These are phyloP conservation scores for Neodiprion fabricii DNA, from an alignment of 1,140 invertebrate genomes.

Conservation along the genomic window DNA sequence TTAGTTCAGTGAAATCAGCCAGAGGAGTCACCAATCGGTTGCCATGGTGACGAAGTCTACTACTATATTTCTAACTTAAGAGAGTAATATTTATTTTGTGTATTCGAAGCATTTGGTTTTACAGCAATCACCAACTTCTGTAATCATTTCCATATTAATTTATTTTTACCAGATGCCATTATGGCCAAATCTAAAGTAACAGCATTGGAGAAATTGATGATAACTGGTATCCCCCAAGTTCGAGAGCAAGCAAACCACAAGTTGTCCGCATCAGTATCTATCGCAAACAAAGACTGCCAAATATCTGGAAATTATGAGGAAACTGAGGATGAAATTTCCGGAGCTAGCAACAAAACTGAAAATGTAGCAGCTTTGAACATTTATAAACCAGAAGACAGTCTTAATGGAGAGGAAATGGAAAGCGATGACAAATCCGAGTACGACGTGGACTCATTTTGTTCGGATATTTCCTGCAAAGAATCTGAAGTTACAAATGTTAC, in stretches of 20 bases:
- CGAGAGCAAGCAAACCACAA: not conserved
- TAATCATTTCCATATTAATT: not conserved
- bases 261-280: not conserved
- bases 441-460: conserved; percentile 42
- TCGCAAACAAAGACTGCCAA: too few species aligned
- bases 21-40: not conserved
- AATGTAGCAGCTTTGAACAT: not conserved
- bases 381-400: not conserved
- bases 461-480: conserved; percentile 36
- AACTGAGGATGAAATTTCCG: too few species aligned
- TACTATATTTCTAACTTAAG: not conserved
- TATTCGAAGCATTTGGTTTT: not conserved
- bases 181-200: not conserved
- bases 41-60: not conserved
- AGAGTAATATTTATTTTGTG: not conserved
- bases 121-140: not conserved
- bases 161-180: not conserved
- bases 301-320: too few species aligned
- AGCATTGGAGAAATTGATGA: not conserved
- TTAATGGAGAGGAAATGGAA: not conserved
- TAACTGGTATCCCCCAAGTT: not conserved
- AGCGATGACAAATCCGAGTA: conserved; percentile 41
- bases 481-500: conserved; percentile 36
- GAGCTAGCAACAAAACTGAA: not conserved
- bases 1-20: too few species aligned